phyloP scores from a whole-genome alignment of 2,888 invertebrate species.

The Sphinx pinastri region DNA sequence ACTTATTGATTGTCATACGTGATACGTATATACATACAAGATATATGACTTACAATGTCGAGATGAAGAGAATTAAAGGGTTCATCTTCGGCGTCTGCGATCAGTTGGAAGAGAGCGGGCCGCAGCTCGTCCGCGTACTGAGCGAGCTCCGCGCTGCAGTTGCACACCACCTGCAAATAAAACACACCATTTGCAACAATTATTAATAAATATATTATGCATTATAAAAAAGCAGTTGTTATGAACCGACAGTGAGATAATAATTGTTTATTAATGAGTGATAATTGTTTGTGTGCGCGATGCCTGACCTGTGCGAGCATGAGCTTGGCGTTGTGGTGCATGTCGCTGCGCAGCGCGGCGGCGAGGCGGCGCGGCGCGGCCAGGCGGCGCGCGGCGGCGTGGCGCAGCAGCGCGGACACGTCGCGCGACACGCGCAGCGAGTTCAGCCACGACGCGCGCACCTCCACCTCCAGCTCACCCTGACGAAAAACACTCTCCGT shows the following conservation, averaged over 20 bases:
- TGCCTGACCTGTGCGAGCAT: slow-evolving; percentile 58
- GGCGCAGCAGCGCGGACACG: slow-evolving; percentile 49
- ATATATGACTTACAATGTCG: slow-evolving; percentile 57
- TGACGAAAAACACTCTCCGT: slow-evolving; percentile 31
- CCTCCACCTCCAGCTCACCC: slow-evolving; percentile 51
- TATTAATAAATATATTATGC: neutral
- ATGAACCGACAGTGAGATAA: too few relatives aligned
- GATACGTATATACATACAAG: too few relatives aligned
- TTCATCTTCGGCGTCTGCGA: slow-evolving; percentile 32
- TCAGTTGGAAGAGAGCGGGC: slow-evolving; percentile 53
- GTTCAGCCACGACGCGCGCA: slow-evolving; percentile 56
- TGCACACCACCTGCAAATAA: slow-evolving; percentile 55
- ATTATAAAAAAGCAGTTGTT: too few relatives aligned
- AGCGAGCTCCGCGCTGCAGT: slow-evolving; percentile 53
- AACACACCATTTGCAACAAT: too few relatives aligned
- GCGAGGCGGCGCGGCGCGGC: slow-evolving; percentile 35
- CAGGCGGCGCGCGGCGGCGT: slow-evolving; percentile 39
- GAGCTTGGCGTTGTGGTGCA: slow-evolving; percentile 47
- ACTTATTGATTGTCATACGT: neutral
- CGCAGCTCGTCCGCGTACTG: slow-evolving; percentile 48
- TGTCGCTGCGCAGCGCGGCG: slow-evolving; percentile 30
- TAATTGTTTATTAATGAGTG: too few relatives aligned
- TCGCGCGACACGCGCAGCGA: slow-evolving; percentile 51
- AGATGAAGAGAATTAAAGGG: slow-evolving; percentile 61
- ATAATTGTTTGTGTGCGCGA: neutral